Evolutionary conservation across 2,888 invertebrate genomes (phyloP), one percentile per base, ranked within the genome.

Genomic region (Pseudococcus longispinus): DNA sequence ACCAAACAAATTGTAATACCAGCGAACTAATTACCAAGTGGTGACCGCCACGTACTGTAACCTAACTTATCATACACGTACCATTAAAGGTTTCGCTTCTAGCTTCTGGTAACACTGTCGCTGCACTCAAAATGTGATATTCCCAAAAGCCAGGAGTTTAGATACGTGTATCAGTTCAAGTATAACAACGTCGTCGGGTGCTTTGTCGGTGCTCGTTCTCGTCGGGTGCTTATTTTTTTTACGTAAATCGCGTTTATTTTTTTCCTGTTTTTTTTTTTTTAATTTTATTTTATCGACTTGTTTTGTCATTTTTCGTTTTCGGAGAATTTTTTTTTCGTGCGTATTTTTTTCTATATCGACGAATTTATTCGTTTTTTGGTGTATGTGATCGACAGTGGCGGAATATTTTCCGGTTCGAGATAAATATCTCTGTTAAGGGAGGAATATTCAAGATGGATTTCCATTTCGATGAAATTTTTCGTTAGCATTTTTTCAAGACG

Each of bases 101-200:
- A 42, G 77, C 18, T 11, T 42, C 1, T 42, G 77, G 77, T 20
- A 80, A 80, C 77, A 80, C 77, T 80, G 77, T 37, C 29, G 13
- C 74, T 20, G 29, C 42, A 80, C 77, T 80, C 77, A 42, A 80
- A 80, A 80, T 80, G 37, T 37, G 42, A 80, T 80, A 80, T 80
- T 29, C 77, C 77, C 77, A 42, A 80, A 80, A 80, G 77, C 77
- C 42, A 80, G 20, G 42, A 80, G 77, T 42, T 77, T 13, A 9
- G 20, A 80, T 74, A 80, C 20, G 13, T 6, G 42, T 42, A 80
- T 80, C 77, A 80, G 77, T 37, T 37, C 37, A 37, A n/a, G 37
- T 80, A 80, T 42, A 80, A 42, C 42, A 80, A 20, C 77, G 77
- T 37, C 37, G 77, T 80, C 42, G 42, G 26, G 42, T 80, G n/a